Evolutionary conservation across 2,888 invertebrate species (phyloP).

Genomic region (Ochropleura plecta): DNA sequence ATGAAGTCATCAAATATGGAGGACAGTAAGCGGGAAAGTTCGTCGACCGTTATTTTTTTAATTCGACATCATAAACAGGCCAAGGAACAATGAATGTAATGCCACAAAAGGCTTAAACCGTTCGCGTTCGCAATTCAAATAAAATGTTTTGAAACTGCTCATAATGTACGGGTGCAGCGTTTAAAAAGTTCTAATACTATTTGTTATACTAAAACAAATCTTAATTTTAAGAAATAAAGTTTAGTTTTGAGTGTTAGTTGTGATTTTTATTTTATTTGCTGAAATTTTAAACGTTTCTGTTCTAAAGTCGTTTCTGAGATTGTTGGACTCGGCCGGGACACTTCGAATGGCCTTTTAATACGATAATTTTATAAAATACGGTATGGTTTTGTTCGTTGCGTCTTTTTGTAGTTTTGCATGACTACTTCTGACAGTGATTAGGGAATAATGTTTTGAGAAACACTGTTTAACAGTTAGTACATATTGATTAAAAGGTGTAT

Average conservation of each 20-base stretch:
- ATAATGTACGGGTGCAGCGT: slow-evolving; percentile 47
- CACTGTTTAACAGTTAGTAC: not conserved
- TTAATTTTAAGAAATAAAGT: slow-evolving; percentile 10
- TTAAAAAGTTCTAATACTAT: slow-evolving; percentile 48
- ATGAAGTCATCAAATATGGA: slow-evolving; percentile 33
- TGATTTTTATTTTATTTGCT: slow-evolving; percentile 34
- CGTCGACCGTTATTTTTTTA: slow-evolving; percentile 53
- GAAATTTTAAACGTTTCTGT: slow-evolving; percentile 52
- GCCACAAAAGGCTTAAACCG: slow-evolving; percentile 62
- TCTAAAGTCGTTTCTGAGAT: slow-evolving; percentile 31
- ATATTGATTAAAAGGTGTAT: not conserved
- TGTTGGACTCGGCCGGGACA: slow-evolving; percentile 29
- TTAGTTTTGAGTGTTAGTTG: not conserved
- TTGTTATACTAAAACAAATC: slow-evolving; percentile 21
- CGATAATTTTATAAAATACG: slow-evolving; percentile 34
- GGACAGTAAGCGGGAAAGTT: slow-evolving; percentile 40
- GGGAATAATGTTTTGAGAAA: not conserved
- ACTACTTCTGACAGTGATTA: not conserved
- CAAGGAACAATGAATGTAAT: slow-evolving; percentile 61
- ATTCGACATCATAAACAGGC: slow-evolving; percentile 56
- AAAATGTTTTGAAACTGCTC: slow-evolving; percentile 61
- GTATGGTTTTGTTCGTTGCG: not conserved
- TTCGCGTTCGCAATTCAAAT: slow-evolving; percentile 60
- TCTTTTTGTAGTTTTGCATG: not conserved
- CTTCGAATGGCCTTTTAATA: slow-evolving; percentile 23